These are phyloP conservation scores for Rhabdophis nuchalis DNA, from an alignment of 2,797 vertebrate species.

Conservation along the genomic window DNA sequence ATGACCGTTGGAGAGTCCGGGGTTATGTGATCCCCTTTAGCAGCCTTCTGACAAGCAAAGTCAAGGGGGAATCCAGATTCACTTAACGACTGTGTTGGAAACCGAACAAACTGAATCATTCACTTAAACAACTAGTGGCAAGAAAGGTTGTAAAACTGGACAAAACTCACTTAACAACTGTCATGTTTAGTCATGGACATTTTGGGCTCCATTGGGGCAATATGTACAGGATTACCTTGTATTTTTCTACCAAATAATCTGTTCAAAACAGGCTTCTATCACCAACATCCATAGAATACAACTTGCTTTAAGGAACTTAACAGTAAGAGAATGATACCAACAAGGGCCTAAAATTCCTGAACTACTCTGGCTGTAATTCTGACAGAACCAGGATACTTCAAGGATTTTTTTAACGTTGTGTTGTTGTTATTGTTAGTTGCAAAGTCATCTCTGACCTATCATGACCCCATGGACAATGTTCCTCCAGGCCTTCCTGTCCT, in stretches of 20 bases:
- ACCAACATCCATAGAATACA: conserved; percentile 8
- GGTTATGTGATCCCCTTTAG: too few species aligned
- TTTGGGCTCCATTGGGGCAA: not conserved
- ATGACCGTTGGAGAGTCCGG: not conserved
- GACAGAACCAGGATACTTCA: not conserved
- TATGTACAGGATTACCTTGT: not conserved
- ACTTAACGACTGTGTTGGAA: not conserved
- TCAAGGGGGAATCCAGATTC: not conserved
- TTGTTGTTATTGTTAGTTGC: too few species aligned
- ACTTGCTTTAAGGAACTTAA: fast-evolving
- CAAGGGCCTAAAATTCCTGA: not conserved
- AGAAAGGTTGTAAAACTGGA: not conserved
- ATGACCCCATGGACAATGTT: too few species aligned
- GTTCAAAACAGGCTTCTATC: not conserved
- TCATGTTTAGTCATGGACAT: not conserved
- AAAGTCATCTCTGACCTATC: too few species aligned
- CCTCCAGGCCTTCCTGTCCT: too few species aligned
- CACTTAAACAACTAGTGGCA: not conserved
- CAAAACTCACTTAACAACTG: not conserved
- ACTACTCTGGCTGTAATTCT: not conserved
- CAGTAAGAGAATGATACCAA: not conserved
- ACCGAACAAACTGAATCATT: not conserved
- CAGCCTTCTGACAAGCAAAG: not conserved
- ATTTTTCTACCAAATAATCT: not conserved
- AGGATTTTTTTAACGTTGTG: not conserved